phyloP scores from a whole-genome alignment of 2,797 vertebrate genomes.

The Takifugu ocellatus region DNA sequence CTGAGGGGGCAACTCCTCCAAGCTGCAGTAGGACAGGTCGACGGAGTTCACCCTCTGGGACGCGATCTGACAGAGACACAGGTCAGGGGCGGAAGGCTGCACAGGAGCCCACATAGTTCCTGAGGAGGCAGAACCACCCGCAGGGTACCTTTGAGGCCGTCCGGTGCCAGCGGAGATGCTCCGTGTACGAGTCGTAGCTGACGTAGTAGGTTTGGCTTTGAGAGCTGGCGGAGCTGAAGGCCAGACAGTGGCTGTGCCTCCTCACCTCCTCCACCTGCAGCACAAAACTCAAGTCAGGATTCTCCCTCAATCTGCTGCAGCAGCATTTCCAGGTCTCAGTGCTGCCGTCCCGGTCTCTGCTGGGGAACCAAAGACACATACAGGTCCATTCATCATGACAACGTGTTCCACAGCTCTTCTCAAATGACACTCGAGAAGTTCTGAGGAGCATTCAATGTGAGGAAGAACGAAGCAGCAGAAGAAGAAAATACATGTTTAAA shows the following conservation, averaged over 20 bases:
- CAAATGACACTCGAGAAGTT: no score
- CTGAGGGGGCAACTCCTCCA: slow-evolving; percentile 91
- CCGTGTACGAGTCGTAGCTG: slow-evolving; percentile 93
- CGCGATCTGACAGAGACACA: slow-evolving; percentile 77
- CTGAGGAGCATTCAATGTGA: no score
- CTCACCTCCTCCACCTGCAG: slow-evolving; percentile 94
- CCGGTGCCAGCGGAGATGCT: slow-evolving; percentile 91
- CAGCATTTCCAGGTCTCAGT: no score
- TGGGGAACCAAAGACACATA: no score
- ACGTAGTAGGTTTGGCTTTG: slow-evolving; percentile 98
- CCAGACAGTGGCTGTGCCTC: slow-evolving; percentile 95
- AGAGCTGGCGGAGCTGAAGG: slow-evolving; percentile 91
- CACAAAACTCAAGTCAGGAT: neutral
- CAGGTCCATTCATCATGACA: no score
- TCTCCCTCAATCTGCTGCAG: neutral
- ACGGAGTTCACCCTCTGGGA: slow-evolving; percentile 97
- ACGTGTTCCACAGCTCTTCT: no score
- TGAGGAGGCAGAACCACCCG: neutral
- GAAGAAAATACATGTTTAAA: no score
- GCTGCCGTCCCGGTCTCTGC: no score
- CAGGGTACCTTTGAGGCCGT: slow-evolving; percentile 87
- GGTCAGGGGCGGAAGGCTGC: neutral
- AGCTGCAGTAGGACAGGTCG: slow-evolving; percentile 94
- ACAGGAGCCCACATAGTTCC: neutral
- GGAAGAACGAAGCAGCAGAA: no score